Base-by-base conservation (phyloP, 1,140 invertebrate species). In the Ylistrum balloti region DNA sequence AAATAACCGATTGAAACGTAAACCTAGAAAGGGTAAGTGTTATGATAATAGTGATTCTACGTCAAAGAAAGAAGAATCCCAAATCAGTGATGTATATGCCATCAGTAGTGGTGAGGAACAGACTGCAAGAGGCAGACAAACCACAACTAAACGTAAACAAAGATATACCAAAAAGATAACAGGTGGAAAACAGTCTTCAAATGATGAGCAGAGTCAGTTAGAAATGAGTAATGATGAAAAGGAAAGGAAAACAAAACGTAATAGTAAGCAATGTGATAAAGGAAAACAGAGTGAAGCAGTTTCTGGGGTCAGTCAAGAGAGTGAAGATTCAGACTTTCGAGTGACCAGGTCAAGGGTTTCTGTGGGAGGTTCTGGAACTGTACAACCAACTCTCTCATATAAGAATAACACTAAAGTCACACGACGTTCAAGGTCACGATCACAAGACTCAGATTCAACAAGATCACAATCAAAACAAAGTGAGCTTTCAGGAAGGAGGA, bases 341-440 rank as follows among this genome's bases (percentile, higher is more conserved):
- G n/a, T 74, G n/a, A 74, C 56, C 22, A 74, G 56, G 13, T 74
- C 56, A 28, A 74, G 56, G 56, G n/a, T 74, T 74, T 74, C 22
- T 5, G 56, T n/a, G 9, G 22, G 56, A n/a, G 22, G 5, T 74
- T 5, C n/a, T 28, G 7, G 56, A 7, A 74, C 2, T 74, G n/a
- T 28, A 28, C 0, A 28, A n/a, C 17, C 9, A 13, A 28, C 56
- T 74, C 56, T 28, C 9, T 7, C 56, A 74, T 3, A n/a, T 74
- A n/a, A 74, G 17, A 74, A n/a, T 0, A n/a, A 74, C 22, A 28
- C 2, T 1, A 74, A 74, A n/a, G 56, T 28, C 56, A 74, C 56
- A 74, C 56, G n/a, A n/a, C n/a, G 56, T 74, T 74, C 56, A n/a
- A 74, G 56, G 56, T 74, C 56, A 28, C 56, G 56, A 74, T 74